Conservation (phyloP, 2,888 invertebrate species). For the Drosophila multiciliata region DNA sequence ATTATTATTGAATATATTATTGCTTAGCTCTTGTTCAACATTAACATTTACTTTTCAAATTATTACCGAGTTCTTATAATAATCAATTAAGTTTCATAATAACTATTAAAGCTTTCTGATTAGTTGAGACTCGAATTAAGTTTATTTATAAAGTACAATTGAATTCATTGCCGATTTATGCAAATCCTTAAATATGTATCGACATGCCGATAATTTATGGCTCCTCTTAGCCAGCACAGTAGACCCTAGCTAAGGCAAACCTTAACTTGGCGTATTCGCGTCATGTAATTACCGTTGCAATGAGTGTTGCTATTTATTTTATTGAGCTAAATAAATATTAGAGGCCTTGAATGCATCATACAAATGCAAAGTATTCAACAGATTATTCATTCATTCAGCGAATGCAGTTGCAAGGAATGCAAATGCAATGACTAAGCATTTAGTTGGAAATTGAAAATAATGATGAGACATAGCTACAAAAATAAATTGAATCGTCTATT, state of each 20-base stretch:
- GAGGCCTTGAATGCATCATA: slow-evolving; percentile 2
- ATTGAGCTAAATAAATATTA: slow-evolving; percentile 8
- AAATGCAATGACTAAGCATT: slow-evolving; percentile 34
- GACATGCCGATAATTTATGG: neutral
- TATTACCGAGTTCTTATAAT: neutral
- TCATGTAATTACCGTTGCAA: neutral
- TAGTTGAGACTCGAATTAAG: neutral
- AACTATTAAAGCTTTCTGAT: neutral
- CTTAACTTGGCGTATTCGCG: neutral
- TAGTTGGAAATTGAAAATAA: slow-evolving; percentile 20
- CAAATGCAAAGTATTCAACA: slow-evolving; percentile 4
- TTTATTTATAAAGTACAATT: no score
- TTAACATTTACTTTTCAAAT: neutral
- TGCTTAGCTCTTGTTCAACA: neutral
- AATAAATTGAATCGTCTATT: slow-evolving; percentile 22
- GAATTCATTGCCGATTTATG: slow-evolving; percentile 4
- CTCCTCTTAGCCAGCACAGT: neutral
- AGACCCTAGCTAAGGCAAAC: neutral
- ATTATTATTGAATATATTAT: neutral
- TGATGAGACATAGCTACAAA: slow-evolving; percentile 15
- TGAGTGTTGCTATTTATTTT: neutral
- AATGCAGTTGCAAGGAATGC: slow-evolving; percentile 30
- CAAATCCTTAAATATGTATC: neutral
- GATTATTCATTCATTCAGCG: slow-evolving; percentile 45
- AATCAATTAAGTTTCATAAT: neutral